phyloP scores from a whole-genome alignment of 1,140 invertebrate genomes.

The Campodea augens region DNA sequence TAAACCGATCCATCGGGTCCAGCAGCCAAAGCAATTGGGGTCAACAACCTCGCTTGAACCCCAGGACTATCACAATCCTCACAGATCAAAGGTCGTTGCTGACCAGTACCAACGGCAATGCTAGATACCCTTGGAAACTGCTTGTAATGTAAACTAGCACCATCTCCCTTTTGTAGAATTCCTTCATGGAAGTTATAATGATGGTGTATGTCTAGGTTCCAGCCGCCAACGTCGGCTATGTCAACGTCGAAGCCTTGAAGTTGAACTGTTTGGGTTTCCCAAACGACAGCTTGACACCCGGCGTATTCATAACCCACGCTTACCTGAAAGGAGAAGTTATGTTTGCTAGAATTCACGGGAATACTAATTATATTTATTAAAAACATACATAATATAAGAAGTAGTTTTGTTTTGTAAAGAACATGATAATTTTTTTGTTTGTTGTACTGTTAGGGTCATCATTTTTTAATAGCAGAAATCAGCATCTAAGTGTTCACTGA shows the following conservation, averaged over 20 bases:
- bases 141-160: conserved; percentile 78
- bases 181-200: conserved; percentile 95
- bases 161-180: conserved; percentile 90
- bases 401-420: too few species aligned
- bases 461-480: too few species aligned
- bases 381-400: too few species aligned
- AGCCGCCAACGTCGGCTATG: conserved; percentile 89
- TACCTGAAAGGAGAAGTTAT: background rate
- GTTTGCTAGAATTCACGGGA: conserved; percentile 18
- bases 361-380: background rate
- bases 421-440: too few species aligned
- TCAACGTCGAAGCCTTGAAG: conserved; percentile 93
- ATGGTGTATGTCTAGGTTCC: conserved; percentile 94
- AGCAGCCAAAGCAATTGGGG: conserved; percentile 78
- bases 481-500: too few species aligned
- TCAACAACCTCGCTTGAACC: conserved; percentile 65
- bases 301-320: conserved; percentile 83
- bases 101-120: conserved; percentile 82
- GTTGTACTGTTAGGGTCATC: too few species aligned
- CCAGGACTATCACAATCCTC: conserved; percentile 70
- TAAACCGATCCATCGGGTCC: conserved; percentile 91
- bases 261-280: conserved; percentile 83
- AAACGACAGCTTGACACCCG: conserved; percentile 64
- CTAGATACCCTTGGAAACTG: conserved; percentile 75
- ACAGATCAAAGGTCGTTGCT: conserved; percentile 54